These are phyloP conservation scores for Laothoe populi DNA, from an alignment of 2,888 invertebrate genomes.

Conservation along the genomic window DNA sequence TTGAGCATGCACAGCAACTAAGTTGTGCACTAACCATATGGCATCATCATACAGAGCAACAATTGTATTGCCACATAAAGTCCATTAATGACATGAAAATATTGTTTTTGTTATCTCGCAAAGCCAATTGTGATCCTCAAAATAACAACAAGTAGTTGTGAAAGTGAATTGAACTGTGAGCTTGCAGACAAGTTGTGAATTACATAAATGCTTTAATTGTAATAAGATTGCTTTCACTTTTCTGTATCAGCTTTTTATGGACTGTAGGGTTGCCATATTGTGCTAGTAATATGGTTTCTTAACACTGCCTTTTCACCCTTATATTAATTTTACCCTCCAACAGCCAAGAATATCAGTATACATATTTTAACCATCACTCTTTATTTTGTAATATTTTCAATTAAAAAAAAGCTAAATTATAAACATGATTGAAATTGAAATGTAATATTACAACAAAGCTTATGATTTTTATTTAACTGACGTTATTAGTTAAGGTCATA, in stretches of 20 bases:
- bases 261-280: background rate
- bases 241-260: background rate
- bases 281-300: background rate
- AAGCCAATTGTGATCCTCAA: background rate
- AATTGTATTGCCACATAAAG: background rate
- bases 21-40: conserved; percentile 8
- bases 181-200: conserved; percentile 18
- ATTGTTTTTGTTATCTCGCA: background rate
- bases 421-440: too few relatives aligned
- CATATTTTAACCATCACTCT: too few relatives aligned
- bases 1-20: conserved; percentile 17
- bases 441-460: background rate
- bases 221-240: conserved; percentile 34
- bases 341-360: too few relatives aligned
- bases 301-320: background rate
- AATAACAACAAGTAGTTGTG: background rate
- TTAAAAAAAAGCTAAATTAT: too few relatives aligned
- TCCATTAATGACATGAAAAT: conserved; percentile 22
- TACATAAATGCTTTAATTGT: conserved; percentile 25
- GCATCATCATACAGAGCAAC: background rate
- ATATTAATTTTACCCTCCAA: background rate
- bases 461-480: background rate
- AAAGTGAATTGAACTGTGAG: conserved; percentile 13
- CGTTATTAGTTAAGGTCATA: background rate
- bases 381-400: too few relatives aligned